Conservation (phyloP, 2,888 invertebrate genomes). For the Phrixothrix hirtus region DNA sequence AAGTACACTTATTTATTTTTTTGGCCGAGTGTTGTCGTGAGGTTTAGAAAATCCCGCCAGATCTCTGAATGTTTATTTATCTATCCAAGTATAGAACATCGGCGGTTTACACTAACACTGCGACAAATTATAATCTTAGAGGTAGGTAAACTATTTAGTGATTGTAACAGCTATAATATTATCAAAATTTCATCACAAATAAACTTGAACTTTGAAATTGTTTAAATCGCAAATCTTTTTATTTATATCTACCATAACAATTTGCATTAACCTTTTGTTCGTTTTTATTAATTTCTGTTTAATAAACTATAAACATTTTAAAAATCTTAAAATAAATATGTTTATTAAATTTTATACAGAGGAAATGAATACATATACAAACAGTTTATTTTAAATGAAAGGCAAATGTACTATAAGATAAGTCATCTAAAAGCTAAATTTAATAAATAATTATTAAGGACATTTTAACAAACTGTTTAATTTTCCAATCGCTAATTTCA, state of each 20-base stretch:
- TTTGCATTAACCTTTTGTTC: too few relatives aligned
- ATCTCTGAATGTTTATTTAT: conserved; percentile 25
- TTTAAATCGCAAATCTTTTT: too few relatives aligned
- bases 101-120: conserved; percentile 20
- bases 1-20: conserved; percentile 29
- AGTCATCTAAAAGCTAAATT: neutral
- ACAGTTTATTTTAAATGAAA: too few relatives aligned
- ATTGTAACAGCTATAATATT: too few relatives aligned
- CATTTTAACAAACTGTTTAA: conserved; percentile 10
- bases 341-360: too few relatives aligned
- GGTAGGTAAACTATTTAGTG: neutral
- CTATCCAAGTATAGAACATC: conserved; percentile 26
- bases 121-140: conserved; percentile 17
- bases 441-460: conserved; percentile 6
- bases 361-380: too few relatives aligned
- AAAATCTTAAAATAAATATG: too few relatives aligned
- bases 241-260: too few relatives aligned
- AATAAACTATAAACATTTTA: too few relatives aligned
- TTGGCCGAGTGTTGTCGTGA: conserved; percentile 23
- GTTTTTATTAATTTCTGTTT: too few relatives aligned
- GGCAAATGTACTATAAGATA: neutral
- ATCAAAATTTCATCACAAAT: too few relatives aligned
- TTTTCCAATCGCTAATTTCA: conserved; percentile 15
- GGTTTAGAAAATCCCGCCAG: conserved; percentile 23
- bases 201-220: too few relatives aligned